Base-by-base conservation (phyloP, 2,113 vertebrate genomes). In the Nicator chloris region DNA sequence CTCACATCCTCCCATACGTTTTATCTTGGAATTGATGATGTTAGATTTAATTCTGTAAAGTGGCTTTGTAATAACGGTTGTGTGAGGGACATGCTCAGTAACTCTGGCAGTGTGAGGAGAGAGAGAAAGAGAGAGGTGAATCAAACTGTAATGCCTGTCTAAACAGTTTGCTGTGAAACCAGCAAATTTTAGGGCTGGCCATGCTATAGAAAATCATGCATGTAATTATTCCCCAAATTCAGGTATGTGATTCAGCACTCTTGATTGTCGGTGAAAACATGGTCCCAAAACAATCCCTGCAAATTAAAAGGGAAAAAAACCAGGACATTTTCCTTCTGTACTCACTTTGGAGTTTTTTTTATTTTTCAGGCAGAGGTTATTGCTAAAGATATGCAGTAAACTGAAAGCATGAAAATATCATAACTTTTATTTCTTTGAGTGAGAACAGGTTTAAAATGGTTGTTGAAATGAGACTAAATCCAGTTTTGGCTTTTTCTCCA, bases 401-500 rank as follows among this genome's bases (percentile, higher is more conserved):
- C 40, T 50, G 57, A 83, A 95, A 68, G 61, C 83, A 84, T 88
- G 40, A 71, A 88, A 94, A 88, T 93, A 92, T 66, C 71, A 24
- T 92, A 91, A 89, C 49, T 93, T 92, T 84, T 79, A 88, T 82
- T 92, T 93, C 64, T 96, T 81, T 93, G 72, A 82, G 61, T 56
- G 61, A 78, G 76, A 84, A 90, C 44, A 84, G 95, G 72, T 94
- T 94, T 89, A 91, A 95, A 96, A 95, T 93, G 85, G 73, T 88
- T 80, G 95, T 95, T 94, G 82, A 96, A 95, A 97, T 89, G 91
- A 95, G 86, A 61, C 22, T 51, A 92, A 93, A 90, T 93, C 86
- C 87, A 87, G 80, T 94, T 81, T 83, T 64, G 93, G 56, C 84
- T 86, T 95, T 97, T 94, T 88, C 65, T 96, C 88, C 82, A 88